These are phyloP conservation scores for Sebastes kiyomatsui DNA, from an alignment of 2,797 vertebrate genomes.

Conservation along the genomic window DNA sequence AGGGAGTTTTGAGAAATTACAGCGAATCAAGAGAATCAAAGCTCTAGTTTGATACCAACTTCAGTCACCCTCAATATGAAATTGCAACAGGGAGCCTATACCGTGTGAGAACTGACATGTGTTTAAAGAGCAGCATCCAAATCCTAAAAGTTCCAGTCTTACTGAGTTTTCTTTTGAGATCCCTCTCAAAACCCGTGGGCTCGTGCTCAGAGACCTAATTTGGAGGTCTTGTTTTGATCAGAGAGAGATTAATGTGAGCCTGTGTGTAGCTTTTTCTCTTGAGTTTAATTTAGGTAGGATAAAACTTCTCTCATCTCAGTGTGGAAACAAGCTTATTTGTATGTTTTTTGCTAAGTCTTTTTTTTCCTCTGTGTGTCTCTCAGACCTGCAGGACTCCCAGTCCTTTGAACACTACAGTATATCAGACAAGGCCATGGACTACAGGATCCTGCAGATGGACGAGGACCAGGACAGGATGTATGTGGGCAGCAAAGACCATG, in stretches of 20 bases:
- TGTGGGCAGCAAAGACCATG: conserved; percentile 96
- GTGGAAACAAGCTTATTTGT: background rate
- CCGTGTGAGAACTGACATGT: background rate
- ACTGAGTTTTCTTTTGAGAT: conserved; percentile 10
- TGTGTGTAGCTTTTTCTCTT: background rate
- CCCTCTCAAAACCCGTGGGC: background rate
- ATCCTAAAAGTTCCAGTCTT: background rate
- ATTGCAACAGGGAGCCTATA: background rate
- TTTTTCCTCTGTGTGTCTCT: background rate
- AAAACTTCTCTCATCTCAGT: background rate
- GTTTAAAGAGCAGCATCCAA: background rate
- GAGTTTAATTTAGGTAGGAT: background rate
- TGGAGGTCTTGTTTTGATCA: background rate
- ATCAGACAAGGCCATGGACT: conserved; percentile 92
- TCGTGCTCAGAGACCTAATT: background rate
- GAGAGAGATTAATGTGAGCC: background rate
- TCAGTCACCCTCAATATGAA: background rate
- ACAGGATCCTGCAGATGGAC: conserved; percentile 96
- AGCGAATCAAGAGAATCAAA: too few species aligned
- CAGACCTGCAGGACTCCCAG: conserved; percentile 91
- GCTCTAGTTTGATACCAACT: background rate
- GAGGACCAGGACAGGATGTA: conserved; percentile 98
- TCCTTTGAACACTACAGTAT: conserved; percentile 91
- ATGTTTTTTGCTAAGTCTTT: conserved; percentile 1
- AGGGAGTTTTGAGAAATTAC: too few species aligned